A percentile compares a stretch with the other conserved stretches of the same genome.
Evolutionary conservation across 1,140 invertebrate genomes (phyloP).

Genomic region (Cydia amplana): DNA sequence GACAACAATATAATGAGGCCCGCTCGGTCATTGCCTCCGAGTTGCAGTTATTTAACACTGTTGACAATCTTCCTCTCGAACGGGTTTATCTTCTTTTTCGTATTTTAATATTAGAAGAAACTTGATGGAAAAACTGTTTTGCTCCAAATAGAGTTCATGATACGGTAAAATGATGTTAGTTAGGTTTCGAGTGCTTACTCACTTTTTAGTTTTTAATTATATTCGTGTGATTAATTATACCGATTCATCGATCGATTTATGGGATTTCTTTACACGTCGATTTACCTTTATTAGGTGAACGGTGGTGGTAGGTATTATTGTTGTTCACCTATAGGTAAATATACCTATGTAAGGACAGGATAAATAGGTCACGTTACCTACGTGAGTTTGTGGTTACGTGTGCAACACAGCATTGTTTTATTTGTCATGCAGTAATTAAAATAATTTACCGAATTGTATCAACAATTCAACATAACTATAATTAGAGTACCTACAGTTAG

Average conservation of each 20-base stretch:
- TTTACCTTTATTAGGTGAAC: not conserved
- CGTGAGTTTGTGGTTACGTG: too few species aligned
- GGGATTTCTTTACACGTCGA: not conserved
- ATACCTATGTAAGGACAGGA: not conserved
- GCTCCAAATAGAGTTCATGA: slow-evolving; percentile 18
- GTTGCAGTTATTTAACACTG: slow-evolving; percentile 75
- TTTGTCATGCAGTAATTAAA: too few species aligned
- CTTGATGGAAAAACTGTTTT: slow-evolving; percentile 17
- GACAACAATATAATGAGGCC: slow-evolving; percentile 56
- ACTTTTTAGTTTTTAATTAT: not conserved
- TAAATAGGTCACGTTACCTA: too few species aligned
- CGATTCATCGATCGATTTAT: not conserved
- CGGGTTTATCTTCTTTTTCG: slow-evolving; percentile 50
- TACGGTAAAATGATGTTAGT: slow-evolving; percentile 17
- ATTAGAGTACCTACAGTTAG: too few species aligned
- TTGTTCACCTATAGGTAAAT: not conserved
- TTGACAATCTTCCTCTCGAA: slow-evolving; percentile 67
- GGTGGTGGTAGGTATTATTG: not conserved
- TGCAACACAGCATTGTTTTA: too few species aligned
- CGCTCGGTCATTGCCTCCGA: slow-evolving; percentile 68
- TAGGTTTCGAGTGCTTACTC: not conserved
- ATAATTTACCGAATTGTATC: too few species aligned
- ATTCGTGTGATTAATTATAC: not conserved
- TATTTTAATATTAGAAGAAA: slow-evolving; percentile 19
- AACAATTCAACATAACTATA: too few species aligned